Evolutionary conservation across 2,888 invertebrate genomes (phyloP), one percentile per base, ranked within the genome.

Genomic region (Apodemia zela): DNA sequence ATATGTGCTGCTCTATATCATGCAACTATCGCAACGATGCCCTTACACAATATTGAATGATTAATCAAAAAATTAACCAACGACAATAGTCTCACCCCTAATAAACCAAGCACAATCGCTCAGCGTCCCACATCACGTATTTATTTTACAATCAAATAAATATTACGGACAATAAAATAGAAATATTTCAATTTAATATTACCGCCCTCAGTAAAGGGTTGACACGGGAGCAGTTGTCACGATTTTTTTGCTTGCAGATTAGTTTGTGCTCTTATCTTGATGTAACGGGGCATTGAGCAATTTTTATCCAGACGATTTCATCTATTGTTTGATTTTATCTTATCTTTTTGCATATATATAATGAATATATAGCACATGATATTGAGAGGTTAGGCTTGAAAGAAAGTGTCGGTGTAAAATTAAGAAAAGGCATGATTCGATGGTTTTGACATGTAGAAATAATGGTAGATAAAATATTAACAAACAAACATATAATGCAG

Each of bases 91-190:
- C 70, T 71, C 81, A 80, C 85, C 89, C 87, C 86, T 81, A 85
- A 89, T 87, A 83, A 82, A 79, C 80, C 76, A 78, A 74, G 71
- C 75, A 89, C 89, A 90, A 90, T 86, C 83, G 77, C 78, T 78
- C 80, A 80, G 82, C 86, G 83, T 85, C 89, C 89, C 90, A 89
- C 89, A 89, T 85, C 78, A 79, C 80, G 79, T 89, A 86, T 89
- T 90, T 89, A 90, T 90, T 89, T 86, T 84, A 89, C 90, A 90
- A 91, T 91, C 90, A 89, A 89, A 91, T 90, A 90, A 91, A 90
- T 91, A 91, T 91, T 89, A 90, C 86, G 82, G 76, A 87, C 82
- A 86, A 89, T 91, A 89, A 90, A 91, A 90, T 85, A 82, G 79
- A 86, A 90, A 90, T 91, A 91, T 91, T 89, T 91, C 91, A 90